Base-by-base conservation (phyloP, 2,113 vertebrate genomes). In the Hemiprocne comata region DNA sequence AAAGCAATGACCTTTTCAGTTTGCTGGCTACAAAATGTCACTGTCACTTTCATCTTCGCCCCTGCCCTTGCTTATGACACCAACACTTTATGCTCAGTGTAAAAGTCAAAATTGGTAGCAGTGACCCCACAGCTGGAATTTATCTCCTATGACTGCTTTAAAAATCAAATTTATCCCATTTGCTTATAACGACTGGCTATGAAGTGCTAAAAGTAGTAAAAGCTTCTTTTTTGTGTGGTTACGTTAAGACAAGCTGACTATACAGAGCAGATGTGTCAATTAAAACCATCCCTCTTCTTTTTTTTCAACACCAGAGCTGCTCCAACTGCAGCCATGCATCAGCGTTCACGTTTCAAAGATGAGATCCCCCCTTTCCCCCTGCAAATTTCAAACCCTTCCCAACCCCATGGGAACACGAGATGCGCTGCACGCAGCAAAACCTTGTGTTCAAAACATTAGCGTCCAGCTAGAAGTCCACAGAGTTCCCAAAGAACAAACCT, bases 211-310 rank as follows among this genome's bases (percentile, higher is more conserved):
- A 94, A 93, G 93, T 83, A 91, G 94, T 91, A 97, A 94, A 95
- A 95, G 89, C 94, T 95, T 72, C 95, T 96, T 97, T 92, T 95
- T 95, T 29, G 93, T 96, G 96, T 61, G 96, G 94, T 93, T 95
- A 73, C 57, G 34, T 95, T 95, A 96, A 96, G 95, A 95, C 93
- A 95, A 97, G 95, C 96, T 95, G 94, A 95, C 94, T 95, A 95
- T 93, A 87, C 91, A 95, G 87, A 95, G 94, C 94, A 96, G 95
- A 95, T 97, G 91, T 95, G 91, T 57, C 93, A 94, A 95, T 96
- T 95, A 95, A 95, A 97, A 96, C 93, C 95, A 97, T 44, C 21
- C 87, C 95, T 93, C 78, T 15, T 31, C 51, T 89, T 84, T 92
- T 75, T 88, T 90, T 60, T 20, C 46, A 89, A 85, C 2, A 13